Base-by-base conservation (phyloP, 2,888 invertebrate species). In the Microchrysa polita region DNA sequence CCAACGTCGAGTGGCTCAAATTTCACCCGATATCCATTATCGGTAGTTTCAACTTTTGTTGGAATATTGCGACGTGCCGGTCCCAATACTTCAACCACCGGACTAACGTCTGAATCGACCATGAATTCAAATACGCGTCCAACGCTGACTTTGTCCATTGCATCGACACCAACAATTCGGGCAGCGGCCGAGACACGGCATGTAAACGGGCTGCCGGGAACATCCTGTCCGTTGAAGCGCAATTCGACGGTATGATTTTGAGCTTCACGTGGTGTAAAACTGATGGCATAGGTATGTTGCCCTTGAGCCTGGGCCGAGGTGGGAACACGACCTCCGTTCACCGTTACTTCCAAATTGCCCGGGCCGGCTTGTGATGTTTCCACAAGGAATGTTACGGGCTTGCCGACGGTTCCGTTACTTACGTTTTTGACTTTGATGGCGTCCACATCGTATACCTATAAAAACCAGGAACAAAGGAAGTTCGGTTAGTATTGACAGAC, bases 321-420 rank as follows among this genome's bases (percentile, higher is more conserved):
- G 0, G 98, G 97, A 42, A 98, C 97, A 76, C 96, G 90, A 0
- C 98, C 98, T 7, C 97, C 97, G 82, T 99, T 98, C 34, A 99
- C 98, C 0, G 97, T 97, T 74, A 99, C 98, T 85, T 99, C 98
- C 57, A 99, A 87, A 85, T 99, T 98, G 22, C 99, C 99, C 0
- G 98, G 97, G 18, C 98, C 99, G 4, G 98, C 98, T 84, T 97
- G 95, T 82, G 96, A 95, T 14, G 98, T 98, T 86, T 99, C 98
- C 82, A 99, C 96, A 80, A 96, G 87, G 84, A 96, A 96, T 59
- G 96, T 96, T 44, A 96, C 95, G 1, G 96, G 92, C 83, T 96
- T 93, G 72, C 95, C 95, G 63, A 96, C 93, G 55, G 95, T 92
- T 76, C 96, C 94, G 79, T 90, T 91, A 63, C 93, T 91, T 10